Evolutionary conservation across 2,797 vertebrate species (phyloP), one percentile per base, ranked within the genome.

Genomic region (Pteronotus mesoamericanus): DNA sequence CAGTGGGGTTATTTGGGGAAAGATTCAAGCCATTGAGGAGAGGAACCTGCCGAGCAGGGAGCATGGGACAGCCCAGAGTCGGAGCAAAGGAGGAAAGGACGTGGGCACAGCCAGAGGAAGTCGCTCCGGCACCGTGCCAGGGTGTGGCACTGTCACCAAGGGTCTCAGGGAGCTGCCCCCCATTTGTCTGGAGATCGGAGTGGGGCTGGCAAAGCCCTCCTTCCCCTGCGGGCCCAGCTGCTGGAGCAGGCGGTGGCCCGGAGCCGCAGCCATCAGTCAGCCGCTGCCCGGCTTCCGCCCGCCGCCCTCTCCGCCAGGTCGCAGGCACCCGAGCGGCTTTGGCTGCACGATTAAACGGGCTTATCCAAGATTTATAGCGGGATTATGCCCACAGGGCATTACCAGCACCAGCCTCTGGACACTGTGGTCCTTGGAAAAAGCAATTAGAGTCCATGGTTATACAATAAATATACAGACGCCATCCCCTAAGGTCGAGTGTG

Each of bases 331-430:
- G 22, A 21, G 86, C 55, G 46, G 88, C 79, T 84, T 86, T 44
- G 18, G 82, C 91, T 93, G 15, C 72, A 94, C 96, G 98, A 97
- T 97, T 96, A 97, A 95, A 98, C 91, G 90, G 93, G 91, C 77
- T 97, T 96, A 94, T 75, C 64, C 0, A 42, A 94, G 96, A 97
- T 95, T 96, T 97, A 96, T 85, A 89, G 92, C 57, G 80, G 94
- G 95, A 96, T 97, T 95, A 97, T 53, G 95, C 86, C 96, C 8
- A 3, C 94, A 74, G 96, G 96, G 94, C 95, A 89, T 93, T 88
- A 86, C 94, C 86, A 29, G 32, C 4, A 9, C 37, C 92, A 75
- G 92, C 95, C 95, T 96, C 94, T 72, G 94, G 95, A 92, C 97
- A 92, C 96, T 86, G 90, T 59, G 68, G 89, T 94, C 95, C 96